Base-by-base conservation (phyloP, 1,140 invertebrate species). In the Pissodes strobi region DNA sequence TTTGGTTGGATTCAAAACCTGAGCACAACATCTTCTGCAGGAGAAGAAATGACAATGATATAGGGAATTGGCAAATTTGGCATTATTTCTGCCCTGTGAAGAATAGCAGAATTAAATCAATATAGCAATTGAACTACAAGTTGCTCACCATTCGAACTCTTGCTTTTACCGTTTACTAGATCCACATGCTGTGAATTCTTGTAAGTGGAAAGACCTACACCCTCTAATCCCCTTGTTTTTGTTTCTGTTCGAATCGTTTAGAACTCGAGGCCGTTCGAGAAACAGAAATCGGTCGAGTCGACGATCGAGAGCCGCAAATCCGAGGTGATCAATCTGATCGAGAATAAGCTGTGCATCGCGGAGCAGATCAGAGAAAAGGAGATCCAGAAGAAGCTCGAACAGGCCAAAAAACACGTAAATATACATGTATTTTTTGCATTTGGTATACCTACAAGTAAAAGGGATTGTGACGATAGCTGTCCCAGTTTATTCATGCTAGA, bases 351-450 rank as follows among this genome's bases (percentile, higher is more conserved):
- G 63, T 86, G 84, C 63, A 82, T 85, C 67, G 90, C 90, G 51
- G 88, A 91, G 79, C 83, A 85, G 73, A 92, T 92, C 73, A 82
- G 90, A 51, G 87, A 89, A 76, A 88, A 88, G 75, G 88, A 90
- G 76, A 86, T 92, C 59, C 86, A 91, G 79, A 88, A 87, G 79
- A 90, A 89, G 82, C 80, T 91, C 72, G 89, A 91, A 74, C 85
- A 83, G 74, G 85, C 90, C 70, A 89, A 89, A 76, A 88, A 90
- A 83, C 87, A 90, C 83, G 89, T 91, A 84, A 69, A 60, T 72
- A 65, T 62, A 39, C 18, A 41, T 15, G 19, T 39, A n/a, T 37
- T 55, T 66, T 34, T 62, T 57, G 9, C n/a, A 23, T 1, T 25
- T 25, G 0, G 1, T 2, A 9, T 37, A 10, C 3, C 49, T 64